These are phyloP conservation scores for Anhinga anhinga DNA, from an alignment of 2,113 vertebrate genomes.

Conservation along the genomic window DNA sequence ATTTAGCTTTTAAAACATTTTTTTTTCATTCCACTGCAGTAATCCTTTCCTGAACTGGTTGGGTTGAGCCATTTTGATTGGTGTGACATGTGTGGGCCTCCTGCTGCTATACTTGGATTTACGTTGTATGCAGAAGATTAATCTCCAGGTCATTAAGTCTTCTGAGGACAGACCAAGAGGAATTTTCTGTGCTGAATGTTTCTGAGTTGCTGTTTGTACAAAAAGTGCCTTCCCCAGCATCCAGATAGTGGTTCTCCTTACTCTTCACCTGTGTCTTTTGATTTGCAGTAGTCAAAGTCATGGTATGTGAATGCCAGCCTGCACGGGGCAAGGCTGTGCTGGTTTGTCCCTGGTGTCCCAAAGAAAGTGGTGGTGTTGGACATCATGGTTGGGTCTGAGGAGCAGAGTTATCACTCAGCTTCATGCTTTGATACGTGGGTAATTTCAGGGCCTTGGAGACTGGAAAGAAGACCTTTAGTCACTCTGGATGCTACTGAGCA, in stretches of 20 bases:
- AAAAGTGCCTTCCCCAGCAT: neutral
- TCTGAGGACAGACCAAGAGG: slow-evolving; percentile 18
- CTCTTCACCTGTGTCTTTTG: neutral
- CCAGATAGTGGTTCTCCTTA: neutral
- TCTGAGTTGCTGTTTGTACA: neutral
- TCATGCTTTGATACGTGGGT: neutral
- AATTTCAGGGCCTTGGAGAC: neutral
- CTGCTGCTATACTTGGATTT: neutral
- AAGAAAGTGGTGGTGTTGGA: fast-evolving
- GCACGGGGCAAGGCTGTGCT: neutral
- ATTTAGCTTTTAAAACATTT: neutral
- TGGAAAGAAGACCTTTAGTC: neutral
- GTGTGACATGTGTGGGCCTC: neutral
- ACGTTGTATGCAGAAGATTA: neutral
- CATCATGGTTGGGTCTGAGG: neutral
- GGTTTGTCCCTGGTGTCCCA: neutral
- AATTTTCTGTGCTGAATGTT: neutral
- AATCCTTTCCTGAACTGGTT: slow-evolving; percentile 6
- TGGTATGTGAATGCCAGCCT: neutral
- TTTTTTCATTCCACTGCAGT: neutral
- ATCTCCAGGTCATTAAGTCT: slow-evolving; percentile 23
- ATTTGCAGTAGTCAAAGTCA: neutral
- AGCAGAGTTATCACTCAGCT: neutral
- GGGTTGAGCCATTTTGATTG: neutral
- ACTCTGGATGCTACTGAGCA: fast-evolving